Conservation (phyloP, 2,888 invertebrate species). For the Argyresthia goedartella region DNA sequence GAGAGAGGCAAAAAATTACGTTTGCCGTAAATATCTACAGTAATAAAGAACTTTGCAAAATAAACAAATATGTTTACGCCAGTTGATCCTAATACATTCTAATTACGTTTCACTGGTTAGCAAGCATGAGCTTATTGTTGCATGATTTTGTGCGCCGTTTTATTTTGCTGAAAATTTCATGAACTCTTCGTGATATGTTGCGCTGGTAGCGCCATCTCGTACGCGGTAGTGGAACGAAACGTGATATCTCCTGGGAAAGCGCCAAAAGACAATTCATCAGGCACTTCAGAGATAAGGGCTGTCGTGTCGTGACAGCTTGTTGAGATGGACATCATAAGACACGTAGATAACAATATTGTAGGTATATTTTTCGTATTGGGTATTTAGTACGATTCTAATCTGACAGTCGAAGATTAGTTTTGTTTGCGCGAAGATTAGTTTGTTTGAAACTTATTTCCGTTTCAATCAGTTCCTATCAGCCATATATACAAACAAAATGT, state of each 20-base stretch:
- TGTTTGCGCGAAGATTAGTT: not conserved
- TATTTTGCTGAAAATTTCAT: too few relatives aligned
- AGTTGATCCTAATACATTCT: too few relatives aligned
- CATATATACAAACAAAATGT: too few relatives aligned
- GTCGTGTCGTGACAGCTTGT: conserved; percentile 32
- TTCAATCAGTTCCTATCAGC: too few relatives aligned
- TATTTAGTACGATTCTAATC: not conserved
- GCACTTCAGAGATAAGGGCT: conserved; percentile 26
- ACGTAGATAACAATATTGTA: conserved; percentile 20
- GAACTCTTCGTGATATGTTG: not conserved
- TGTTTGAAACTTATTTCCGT: too few relatives aligned
- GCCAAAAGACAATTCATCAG: conserved; percentile 13
- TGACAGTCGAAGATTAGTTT: not conserved
- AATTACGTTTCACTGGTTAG: too few relatives aligned
- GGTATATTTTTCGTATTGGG: not conserved
- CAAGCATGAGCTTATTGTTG: too few relatives aligned
- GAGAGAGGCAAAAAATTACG: too few relatives aligned
- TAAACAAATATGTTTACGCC: too few relatives aligned
- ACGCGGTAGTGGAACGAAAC: conserved; percentile 5
- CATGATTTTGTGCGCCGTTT: too few relatives aligned
- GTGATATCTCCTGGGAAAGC: conserved; percentile 23
- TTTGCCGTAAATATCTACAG: too few relatives aligned
- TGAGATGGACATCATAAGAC: conserved; percentile 29
- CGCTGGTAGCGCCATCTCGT: conserved; percentile 1
- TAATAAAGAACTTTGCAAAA: too few relatives aligned